Evolutionary conservation across 2,888 invertebrate species (phyloP), one percentile per base, ranked within the genome.

Genomic region (Prosapia bicincta): DNA sequence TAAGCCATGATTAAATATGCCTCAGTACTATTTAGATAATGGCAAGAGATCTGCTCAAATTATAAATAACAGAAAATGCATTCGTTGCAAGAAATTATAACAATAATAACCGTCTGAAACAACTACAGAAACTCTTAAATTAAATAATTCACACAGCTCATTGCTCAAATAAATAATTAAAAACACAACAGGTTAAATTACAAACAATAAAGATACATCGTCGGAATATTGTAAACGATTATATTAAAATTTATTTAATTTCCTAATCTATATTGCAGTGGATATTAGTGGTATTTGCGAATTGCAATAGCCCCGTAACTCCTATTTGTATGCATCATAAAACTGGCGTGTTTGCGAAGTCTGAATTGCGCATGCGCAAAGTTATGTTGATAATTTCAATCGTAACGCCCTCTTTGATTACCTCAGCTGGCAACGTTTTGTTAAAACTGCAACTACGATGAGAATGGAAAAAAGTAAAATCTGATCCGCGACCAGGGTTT

Each of bases 341-440:
- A 54, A 54, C 54, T 54, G 54, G 54, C 54, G 13, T 54, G 54
- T 54, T 54, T 54, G 54, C 54, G 2, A 54, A 54, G 54, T 54
- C 54, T 20, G n/a, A 54, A 20, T 54, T 20, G 54, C 54, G 54
- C 54, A 54, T 54, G 54, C 20, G 54, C 54, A 54, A 20, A 54
- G 54, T 54, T 54, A 54, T 54, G 54, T 54, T 54, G 54, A 54
- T 54, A 54, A 54, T 54, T 54, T 54, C 54, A 54, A 54, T 54
- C 13, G 54, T 20, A 54, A 54, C 54, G 54, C 54, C 54, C 54
- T 54, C 54, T 54, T 54, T 54, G 54, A 54, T 54, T 54, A 20
- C 54, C 54, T 54, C 54, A 13, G 38, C 38, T 38, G 2, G 54
- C n/a, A 54, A 54, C 54, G 54, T 54, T 54, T 54, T 54, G 54